phyloP scores from a whole-genome alignment of 1,140 invertebrate species.

The Leptopilina boulardi region DNA sequence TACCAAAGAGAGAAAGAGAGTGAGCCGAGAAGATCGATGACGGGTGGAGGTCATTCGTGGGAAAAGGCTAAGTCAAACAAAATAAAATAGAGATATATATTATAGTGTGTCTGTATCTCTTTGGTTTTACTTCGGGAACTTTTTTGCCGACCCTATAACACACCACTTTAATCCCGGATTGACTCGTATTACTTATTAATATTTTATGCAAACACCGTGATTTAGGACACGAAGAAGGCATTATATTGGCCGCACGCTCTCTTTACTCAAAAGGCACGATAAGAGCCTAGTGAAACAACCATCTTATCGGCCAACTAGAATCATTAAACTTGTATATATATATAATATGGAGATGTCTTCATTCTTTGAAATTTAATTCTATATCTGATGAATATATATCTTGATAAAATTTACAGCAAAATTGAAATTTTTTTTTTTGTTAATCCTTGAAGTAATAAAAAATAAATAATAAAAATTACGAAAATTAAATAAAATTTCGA shows the following conservation, averaged over 20 bases:
- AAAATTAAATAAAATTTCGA: too few relatives aligned
- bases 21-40: conserved; percentile 55
- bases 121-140: conserved; percentile 51
- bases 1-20: conserved; percentile 70
- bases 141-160: conserved; percentile 48
- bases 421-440: neutral
- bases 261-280: conserved; percentile 53
- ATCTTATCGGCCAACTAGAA: conserved; percentile 45
- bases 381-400: conserved; percentile 25
- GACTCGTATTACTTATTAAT: conserved; percentile 77
- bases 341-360: conserved; percentile 13
- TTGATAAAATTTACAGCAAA: neutral
- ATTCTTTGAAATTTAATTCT: neutral
- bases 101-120: conserved; percentile 67
- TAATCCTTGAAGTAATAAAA: neutral
- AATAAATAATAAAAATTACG: neutral
- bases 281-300: conserved; percentile 50
- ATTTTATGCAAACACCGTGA: conserved; percentile 77
- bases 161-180: conserved; percentile 73
- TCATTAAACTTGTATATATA: conserved; percentile 21
- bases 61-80: conserved; percentile 74
- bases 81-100: conserved; percentile 75
- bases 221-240: conserved; percentile 67
- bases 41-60: conserved; percentile 65
- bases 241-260: conserved; percentile 59